Evolutionary conservation across 2,888 invertebrate genomes (phyloP).

Genomic region (Trissolcus brochymenae): DNA sequence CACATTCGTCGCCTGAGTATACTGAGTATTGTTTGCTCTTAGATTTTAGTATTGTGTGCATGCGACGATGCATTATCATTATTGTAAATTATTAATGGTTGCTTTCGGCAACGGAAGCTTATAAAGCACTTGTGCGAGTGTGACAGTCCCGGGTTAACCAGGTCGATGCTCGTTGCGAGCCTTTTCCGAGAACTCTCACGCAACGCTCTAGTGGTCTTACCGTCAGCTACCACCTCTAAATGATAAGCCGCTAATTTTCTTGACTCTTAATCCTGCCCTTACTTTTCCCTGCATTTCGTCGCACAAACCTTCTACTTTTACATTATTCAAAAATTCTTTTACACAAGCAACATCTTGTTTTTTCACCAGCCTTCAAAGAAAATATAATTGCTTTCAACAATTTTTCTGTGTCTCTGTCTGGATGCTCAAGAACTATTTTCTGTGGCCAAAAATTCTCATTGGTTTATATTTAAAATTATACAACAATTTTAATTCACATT

Average conservation of each 20-base stretch:
- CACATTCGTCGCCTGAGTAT: neutral
- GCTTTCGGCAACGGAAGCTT: slow-evolving; percentile 38
- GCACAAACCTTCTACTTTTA: slow-evolving; percentile 18
- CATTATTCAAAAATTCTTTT: slow-evolving; percentile 11
- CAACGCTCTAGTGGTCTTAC: slow-evolving; percentile 17
- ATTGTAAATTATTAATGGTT: slow-evolving; percentile 46
- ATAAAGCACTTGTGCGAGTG: slow-evolving; percentile 40
- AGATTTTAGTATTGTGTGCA: slow-evolving; percentile 1
- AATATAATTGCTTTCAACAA: neutral
- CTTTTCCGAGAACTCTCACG: slow-evolving; percentile 18
- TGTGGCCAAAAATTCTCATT: neutral
- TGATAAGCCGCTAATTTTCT: slow-evolving; percentile 45
- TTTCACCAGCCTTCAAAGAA: neutral
- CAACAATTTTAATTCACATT: no score
- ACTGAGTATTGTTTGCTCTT: slow-evolving; percentile 6
- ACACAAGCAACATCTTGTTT: neutral
- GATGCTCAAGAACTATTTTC: no score
- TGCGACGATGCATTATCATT: slow-evolving; percentile 30
- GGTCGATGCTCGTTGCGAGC: slow-evolving; percentile 39
- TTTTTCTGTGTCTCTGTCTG: no score
- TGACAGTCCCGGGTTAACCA: slow-evolving; percentile 42
- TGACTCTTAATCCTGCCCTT: slow-evolving; percentile 39
- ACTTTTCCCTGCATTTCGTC: slow-evolving; percentile 28
- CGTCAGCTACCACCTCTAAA: slow-evolving; percentile 39
- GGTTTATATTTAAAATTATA: no score